Evolutionary conservation across 2,797 vertebrate species (phyloP), one percentile per base, ranked within the genome.

Genomic region (Miichthys miiuy): DNA sequence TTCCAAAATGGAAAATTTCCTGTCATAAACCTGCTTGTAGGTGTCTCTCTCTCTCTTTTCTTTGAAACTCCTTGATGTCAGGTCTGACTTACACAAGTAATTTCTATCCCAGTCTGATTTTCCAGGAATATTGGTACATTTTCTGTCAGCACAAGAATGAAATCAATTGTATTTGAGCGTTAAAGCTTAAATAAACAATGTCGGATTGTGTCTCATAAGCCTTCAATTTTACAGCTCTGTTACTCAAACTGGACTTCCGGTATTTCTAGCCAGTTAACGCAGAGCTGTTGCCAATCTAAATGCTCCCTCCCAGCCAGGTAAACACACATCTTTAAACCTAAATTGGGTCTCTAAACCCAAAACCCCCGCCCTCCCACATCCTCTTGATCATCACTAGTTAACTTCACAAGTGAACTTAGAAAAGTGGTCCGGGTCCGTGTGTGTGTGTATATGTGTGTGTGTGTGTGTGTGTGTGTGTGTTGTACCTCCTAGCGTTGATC

Each of bases 401-500:
- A 30, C 25, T 75, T 16, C 30, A 48, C 10, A 20, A 27, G 14
- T 57, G 38, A 76, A 56, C 46, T 54, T 30, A 44, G 27, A 30
- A 46, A 8, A 67, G 62, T 17, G 10, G 9, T 52, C 27, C 55
- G 12, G 14, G 42, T 68, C 41, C 38, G 14, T 20, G 3, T 44
- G 44, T 50, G 65, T 55, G 25, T 75, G 65, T n/a, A n/a, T n/a
- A n/a, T 55, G 21, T 72, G 42, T 68, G 41, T 44, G 12, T 20
- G 3, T 44, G 44, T 55, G 21, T 72, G 42, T 68, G 41, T 44
- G 12, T 20, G 3, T 44, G 44, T 50, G 65, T 55, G 25, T 75
- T 4, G 3, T 91, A 98, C 98, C 97, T 98, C 94, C 96, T 97
- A 76, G 81, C 84, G n/a, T 96, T 91, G 66, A 97, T 94, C 55